phyloP scores from a whole-genome alignment of 35 echinoderm and acorn worm genomes.

The Heliocidaris tuberculata region DNA sequence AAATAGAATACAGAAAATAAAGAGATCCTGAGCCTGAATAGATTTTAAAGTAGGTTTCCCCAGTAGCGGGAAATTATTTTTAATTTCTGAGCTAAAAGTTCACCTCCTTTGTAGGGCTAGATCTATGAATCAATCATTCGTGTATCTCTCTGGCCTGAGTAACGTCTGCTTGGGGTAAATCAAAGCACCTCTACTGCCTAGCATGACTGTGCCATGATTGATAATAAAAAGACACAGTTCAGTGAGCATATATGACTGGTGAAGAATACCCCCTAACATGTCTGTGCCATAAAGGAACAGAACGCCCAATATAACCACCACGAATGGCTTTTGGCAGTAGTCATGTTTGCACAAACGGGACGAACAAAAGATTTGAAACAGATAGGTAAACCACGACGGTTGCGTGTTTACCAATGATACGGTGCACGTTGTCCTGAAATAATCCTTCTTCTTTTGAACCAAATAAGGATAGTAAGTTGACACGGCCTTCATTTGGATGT shows the following conservation, averaged over 20 bases:
- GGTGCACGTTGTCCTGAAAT: background rate
- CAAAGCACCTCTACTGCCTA: no score
- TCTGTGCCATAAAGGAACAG: background rate
- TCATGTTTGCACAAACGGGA: background rate
- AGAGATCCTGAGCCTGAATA: background rate
- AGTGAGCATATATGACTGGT: background rate
- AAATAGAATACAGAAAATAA: background rate
- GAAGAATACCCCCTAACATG: background rate
- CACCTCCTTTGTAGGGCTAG: background rate
- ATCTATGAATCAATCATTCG: no score
- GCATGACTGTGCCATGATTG: no score
- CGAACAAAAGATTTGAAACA: background rate
- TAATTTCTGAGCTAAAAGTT: background rate
- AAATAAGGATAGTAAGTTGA: no score
- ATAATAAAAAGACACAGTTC: background rate
- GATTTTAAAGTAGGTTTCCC: background rate
- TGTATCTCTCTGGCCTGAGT: background rate
- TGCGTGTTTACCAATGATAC: background rate
- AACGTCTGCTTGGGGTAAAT: background rate
- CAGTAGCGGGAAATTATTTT: background rate
- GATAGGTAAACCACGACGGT: background rate
- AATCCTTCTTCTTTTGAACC: no score
- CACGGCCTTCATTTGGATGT: no score
- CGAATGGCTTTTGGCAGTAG: background rate
- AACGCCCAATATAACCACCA: background rate